These are phyloP conservation scores for Platalea minor DNA, from an alignment of 2,797 vertebrate species.

Conservation along the genomic window DNA sequence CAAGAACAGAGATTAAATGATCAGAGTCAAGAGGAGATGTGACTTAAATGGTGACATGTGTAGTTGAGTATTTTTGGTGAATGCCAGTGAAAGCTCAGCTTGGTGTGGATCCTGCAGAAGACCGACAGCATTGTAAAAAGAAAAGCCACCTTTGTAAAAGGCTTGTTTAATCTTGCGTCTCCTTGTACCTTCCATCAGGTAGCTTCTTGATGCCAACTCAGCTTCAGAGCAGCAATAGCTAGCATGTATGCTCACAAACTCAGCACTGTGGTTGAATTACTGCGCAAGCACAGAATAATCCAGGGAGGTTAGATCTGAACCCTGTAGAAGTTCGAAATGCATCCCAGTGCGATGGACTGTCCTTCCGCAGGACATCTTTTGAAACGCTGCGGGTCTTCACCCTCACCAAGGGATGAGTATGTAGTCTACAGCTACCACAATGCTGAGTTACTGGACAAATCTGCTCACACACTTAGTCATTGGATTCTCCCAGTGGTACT, in stretches of 20 bases:
- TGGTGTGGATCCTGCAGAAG: neutral
- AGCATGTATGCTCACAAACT: neutral
- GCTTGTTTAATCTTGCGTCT: neutral
- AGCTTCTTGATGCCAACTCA: neutral
- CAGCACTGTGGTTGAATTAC: neutral
- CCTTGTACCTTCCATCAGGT: neutral
- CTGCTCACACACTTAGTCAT: neutral
- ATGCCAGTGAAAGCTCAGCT: neutral
- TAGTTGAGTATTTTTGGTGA: neutral
- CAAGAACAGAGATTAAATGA: neutral
- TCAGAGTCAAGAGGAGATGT: neutral
- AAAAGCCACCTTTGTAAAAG: neutral
- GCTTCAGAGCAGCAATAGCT: neutral
- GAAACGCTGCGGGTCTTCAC: neutral
- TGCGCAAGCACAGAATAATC: neutral
- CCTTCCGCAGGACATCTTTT: neutral
- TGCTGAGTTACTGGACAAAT: neutral
- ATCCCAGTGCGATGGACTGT: neutral
- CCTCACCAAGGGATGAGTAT: neutral
- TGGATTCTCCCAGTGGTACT: neutral
- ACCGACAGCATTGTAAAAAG: neutral
- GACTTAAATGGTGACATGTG: neutral
- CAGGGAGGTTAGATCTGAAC: neutral
- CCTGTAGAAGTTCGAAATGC: neutral
- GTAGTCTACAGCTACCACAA: fast-evolving